Evolutionary conservation across 2,888 invertebrate species (phyloP).

Genomic region (Tromatobia lineatoria): DNA sequence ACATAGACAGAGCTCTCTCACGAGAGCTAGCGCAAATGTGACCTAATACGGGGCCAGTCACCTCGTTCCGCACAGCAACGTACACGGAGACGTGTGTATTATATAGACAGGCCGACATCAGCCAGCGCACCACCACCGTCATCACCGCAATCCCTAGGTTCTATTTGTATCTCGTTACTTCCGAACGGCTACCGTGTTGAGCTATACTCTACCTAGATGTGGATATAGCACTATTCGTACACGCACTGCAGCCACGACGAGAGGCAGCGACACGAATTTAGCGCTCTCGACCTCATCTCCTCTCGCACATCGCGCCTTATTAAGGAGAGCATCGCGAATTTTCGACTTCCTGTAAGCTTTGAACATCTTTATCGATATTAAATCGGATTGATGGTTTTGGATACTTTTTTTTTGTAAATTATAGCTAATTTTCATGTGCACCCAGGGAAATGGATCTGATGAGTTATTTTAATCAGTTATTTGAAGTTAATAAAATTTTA

Average conservation of each 20-base stretch:
- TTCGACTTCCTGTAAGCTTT: neutral
- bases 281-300: slow-evolving; percentile 11
- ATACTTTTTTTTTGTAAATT: neutral
- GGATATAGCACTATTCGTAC: neutral
- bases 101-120: slow-evolving; percentile 3
- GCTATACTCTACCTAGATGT: slow-evolving; percentile 17
- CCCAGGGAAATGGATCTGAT: no score
- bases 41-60: slow-evolving; percentile 84
- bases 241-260: slow-evolving; percentile 6
- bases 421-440: no score
- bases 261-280: slow-evolving; percentile 49
- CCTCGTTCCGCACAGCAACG: slow-evolving; percentile 70
- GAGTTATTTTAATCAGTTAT: no score
- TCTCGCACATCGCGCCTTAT: neutral
- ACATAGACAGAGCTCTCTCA: slow-evolving; percentile 46
- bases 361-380: neutral
- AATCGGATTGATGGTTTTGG: neutral
- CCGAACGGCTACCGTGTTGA: slow-evolving; percentile 71
- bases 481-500: no score
- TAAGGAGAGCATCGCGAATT: slow-evolving; percentile 7
- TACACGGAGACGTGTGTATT: neutral
- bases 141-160: slow-evolving; percentile 78
- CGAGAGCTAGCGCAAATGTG: slow-evolving; percentile 81
- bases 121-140: slow-evolving; percentile 40
- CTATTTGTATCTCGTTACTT: slow-evolving; percentile 83